Base-by-base conservation (phyloP, 1,140 invertebrate genomes). In the Parapsyche elsis region DNA sequence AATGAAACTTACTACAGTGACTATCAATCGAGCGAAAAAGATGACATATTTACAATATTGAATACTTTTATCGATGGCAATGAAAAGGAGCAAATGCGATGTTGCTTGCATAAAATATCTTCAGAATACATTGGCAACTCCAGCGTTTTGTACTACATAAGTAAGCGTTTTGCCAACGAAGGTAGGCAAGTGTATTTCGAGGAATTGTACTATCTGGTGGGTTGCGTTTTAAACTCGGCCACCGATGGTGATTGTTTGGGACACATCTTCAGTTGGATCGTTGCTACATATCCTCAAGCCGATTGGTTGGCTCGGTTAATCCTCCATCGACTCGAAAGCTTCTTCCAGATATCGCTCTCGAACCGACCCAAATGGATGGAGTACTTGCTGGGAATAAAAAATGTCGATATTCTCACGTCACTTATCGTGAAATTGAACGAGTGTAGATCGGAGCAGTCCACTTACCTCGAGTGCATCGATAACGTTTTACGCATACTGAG, bases 221-320 rank as follows among this genome's bases (percentile, higher is more conserved):
- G 14, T 30, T 38, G 21, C 14, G 26, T 71, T 44, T 9, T 71
- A 30, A n/a, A 5, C 26, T 44, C 24, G 14, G 10, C 9, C 0
- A 12, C 30, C n/a, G 4, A 71, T n/a, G 67, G 24, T 14, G 26
- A 30, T 23, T n/a, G 16, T 24, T 21, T 26, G 16, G 9, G 10
- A 14, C 14, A 71, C 12, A 71, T 14, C 2, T 38, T 71, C 14
- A 26, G 24, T 71, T 71, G 67, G 67, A 71, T 71, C 14, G 67
- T 71, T 12, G 5, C 23, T 30, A 26, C 30, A 1, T 30, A 16
- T 71, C 67, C 67, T 71, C 67, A 71, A 30, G 30, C 9, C 1
- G 23, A 30, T 30, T 71, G 67, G 67, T 30, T 12, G 26, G 16
- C 16, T 24, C 21, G 26, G 10, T 30, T 44, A 10, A 16, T 71